Percentiles rank a stretch among this genome's conserved stretches.
Evolutionary conservation across 1,140 invertebrate genomes (phyloP).

Genomic region (Achroia grisella): DNA sequence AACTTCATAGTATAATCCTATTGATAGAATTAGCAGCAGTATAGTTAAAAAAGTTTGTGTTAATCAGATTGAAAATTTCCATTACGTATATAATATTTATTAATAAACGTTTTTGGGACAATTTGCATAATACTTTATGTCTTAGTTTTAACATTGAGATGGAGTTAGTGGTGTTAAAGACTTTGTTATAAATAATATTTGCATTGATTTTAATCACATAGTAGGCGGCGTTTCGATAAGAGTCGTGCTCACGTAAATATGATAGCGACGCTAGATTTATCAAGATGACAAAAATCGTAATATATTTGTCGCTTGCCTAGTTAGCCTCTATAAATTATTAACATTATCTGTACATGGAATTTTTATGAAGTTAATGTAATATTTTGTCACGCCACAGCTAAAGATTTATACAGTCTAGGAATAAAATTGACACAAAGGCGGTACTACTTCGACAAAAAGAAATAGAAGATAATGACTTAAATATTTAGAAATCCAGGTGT

Average conservation of each 20-base stretch:
- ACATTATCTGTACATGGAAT: slow-evolving; percentile 11
- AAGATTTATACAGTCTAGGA: no score
- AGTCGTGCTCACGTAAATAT: slow-evolving; percentile 23
- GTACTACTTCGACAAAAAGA: background rate
- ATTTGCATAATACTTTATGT: slow-evolving; percentile 12
- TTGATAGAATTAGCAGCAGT: no score
- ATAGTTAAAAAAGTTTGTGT: no score
- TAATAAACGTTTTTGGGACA: background rate
- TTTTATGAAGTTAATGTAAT: no score
- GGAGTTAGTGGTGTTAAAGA: background rate
- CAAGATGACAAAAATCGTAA: slow-evolving; percentile 33
- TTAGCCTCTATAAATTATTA: slow-evolving; percentile 2
- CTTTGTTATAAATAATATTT: background rate
- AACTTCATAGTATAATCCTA: no score
- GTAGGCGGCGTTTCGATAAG: slow-evolving; percentile 6
- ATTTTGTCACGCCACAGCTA: background rate
- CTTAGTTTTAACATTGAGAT: slow-evolving; percentile 9
- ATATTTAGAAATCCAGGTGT: no score
- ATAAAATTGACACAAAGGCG: no score
- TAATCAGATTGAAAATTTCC: no score
- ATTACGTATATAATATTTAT: background rate
- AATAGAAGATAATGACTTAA: no score
- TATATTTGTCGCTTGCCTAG: slow-evolving; percentile 27
- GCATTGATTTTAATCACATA: slow-evolving; percentile 2
- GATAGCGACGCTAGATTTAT: slow-evolving; percentile 32